A percentile compares a stretch with the other conserved stretches of the same genome.
phyloP scores from a whole-genome alignment of 2,888 invertebrate genomes.

The Himalopsyche japonica region DNA sequence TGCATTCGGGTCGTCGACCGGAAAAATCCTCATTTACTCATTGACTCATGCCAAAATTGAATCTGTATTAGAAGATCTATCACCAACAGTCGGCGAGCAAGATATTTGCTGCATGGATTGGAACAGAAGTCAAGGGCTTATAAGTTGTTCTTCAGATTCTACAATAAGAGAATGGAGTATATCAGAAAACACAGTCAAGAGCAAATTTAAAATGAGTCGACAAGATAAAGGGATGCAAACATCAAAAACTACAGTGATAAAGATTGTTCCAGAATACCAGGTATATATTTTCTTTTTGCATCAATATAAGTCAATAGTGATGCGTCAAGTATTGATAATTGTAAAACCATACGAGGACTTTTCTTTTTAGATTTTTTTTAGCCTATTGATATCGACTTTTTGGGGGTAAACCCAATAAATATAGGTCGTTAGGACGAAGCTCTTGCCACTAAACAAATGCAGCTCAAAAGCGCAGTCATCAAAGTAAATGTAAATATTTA shows the following conservation, averaged over 20 bases:
- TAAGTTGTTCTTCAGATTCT: constrained; percentile 59
- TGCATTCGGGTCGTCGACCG: constrained; percentile 74
- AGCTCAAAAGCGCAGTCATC: too few relatives aligned
- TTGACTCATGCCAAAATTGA: constrained; percentile 67
- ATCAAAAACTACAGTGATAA: constrained; percentile 61
- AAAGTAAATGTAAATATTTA: too few relatives aligned
- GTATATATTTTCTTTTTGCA: constrained; percentile 42
- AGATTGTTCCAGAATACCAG: constrained; percentile 61
- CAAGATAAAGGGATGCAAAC: constrained; percentile 68
- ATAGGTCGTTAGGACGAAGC: too few relatives aligned
- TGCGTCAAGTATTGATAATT: too few relatives aligned
- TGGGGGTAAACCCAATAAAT: too few relatives aligned
- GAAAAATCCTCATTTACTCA: constrained; percentile 73
- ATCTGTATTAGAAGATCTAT: constrained; percentile 59
- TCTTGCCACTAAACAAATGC: too few relatives aligned
- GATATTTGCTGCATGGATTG: constrained; percentile 61
- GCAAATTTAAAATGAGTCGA: constrained; percentile 58
- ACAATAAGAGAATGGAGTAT: constrained; percentile 63
- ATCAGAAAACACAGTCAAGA: constrained; percentile 52
- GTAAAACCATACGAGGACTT: too few relatives aligned
- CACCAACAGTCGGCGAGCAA: constrained; percentile 48
- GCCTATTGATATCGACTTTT: too few relatives aligned
- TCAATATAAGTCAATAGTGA: too few relatives aligned
- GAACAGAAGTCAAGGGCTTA: constrained; percentile 57
- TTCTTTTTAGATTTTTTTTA: too few relatives aligned